A percentile compares a stretch with the other conserved stretches of the same genome.
phyloP scores from a whole-genome alignment of 2,113 vertebrate genomes.

The Phalacrocorax pelagicus region DNA sequence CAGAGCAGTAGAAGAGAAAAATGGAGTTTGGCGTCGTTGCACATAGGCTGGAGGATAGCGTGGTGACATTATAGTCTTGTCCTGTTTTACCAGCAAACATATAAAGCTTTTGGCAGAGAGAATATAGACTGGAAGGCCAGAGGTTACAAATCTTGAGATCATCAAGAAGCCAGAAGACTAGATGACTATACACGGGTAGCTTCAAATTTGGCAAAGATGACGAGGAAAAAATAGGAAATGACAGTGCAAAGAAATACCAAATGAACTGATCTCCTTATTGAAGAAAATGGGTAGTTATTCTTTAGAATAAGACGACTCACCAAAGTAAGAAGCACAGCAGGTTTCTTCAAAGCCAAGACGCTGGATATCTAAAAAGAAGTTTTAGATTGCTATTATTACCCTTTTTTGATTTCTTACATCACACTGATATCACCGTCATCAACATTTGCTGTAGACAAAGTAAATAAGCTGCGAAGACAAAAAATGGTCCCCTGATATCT shows the following conservation, averaged over 20 bases:
- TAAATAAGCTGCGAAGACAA: neutral
- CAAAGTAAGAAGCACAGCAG: slow-evolving; percentile 85
- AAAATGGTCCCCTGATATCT: neutral
- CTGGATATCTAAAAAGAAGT: slow-evolving; percentile 76
- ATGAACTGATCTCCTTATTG: neutral
- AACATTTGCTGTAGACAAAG: neutral
- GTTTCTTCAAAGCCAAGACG: slow-evolving; percentile 75
- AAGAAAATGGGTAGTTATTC: neutral
- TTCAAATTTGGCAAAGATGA: neutral
- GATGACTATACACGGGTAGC: neutral
- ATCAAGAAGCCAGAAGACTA: neutral
- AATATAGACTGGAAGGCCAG: neutral
- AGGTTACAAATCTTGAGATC: neutral
- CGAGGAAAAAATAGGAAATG: neutral
- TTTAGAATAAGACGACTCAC: slow-evolving; percentile 67
- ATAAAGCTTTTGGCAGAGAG: neutral
- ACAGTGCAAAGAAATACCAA: neutral
- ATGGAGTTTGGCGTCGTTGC: neutral
- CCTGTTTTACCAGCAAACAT: neutral
- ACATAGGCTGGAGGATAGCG: neutral
- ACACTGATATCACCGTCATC: neutral
- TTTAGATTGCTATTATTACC: neutral
- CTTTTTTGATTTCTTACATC: neutral
- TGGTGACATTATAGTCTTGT: fast-evolving
- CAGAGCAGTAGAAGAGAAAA: neutral